A percentile compares a stretch with the other conserved stretches of the same genome.
phyloP scores from a whole-genome alignment of 2,113 vertebrate species.

The Theropithecus gelada region DNA sequence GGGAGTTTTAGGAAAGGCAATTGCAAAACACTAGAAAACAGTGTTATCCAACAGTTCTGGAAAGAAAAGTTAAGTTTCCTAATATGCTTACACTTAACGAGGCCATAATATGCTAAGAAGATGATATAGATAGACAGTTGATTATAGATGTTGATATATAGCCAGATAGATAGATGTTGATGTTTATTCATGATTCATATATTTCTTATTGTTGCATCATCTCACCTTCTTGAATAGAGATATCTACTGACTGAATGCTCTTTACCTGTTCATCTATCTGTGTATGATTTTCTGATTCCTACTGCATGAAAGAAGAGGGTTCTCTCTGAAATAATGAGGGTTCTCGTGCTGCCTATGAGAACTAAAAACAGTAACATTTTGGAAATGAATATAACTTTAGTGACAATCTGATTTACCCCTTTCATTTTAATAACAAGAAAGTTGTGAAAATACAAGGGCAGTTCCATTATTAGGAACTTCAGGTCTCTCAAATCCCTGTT shows the following conservation, averaged over 20 bases:
- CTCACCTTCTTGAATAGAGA: background rate
- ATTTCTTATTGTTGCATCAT: background rate
- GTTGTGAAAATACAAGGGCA: background rate
- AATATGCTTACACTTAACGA: background rate
- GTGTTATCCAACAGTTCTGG: background rate
- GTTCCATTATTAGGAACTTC: background rate
- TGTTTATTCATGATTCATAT: background rate
- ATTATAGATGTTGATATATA: background rate
- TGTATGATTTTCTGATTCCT: background rate
- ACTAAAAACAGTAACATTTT: background rate
- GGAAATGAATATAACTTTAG: background rate
- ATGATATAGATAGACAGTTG: background rate
- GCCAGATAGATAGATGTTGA: background rate
- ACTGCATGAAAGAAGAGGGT: background rate
- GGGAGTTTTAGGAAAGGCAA: background rate
- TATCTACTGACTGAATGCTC: background rate
- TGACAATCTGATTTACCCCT: background rate
- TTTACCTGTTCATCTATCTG: background rate
- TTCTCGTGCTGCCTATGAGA: background rate
- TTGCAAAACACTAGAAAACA: background rate
- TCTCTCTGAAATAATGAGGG: background rate
- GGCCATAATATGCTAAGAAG: background rate
- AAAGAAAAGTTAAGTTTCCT: background rate
- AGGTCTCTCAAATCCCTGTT: background rate
- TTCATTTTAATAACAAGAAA: constrained; percentile 21